Base-by-base conservation (phyloP, 2,888 invertebrate genomes). In the Lottia scabra region DNA sequence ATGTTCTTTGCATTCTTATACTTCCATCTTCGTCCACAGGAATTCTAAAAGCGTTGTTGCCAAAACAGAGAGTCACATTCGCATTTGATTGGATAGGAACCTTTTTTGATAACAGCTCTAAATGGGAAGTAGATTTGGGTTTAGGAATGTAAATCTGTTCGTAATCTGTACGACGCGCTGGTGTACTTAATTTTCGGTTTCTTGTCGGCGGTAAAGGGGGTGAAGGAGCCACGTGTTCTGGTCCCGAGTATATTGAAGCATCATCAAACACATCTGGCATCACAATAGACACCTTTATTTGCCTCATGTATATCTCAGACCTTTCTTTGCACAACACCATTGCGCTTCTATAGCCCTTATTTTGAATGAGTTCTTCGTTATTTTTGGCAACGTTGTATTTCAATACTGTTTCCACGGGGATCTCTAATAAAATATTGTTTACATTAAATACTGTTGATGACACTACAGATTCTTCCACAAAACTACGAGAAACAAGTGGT, bases 281-380 rank as follows among this genome's bases (percentile, higher is more conserved):
- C 56, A 77, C 78, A 63, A 81, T 81, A 62, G 82, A 80, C 12
- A 86, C 83, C 72, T 86, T 86, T 62, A 86, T 85, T 65, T 84
- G 80, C n/a, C 81, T 71, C 76, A 84, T 81, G 69, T 86, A 86
- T 0, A 80, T 74, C 15, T 75, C 76, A 5, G 81, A 81, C 65
- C 81, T 82, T 48, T 84, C 83, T 13, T 77, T 78, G 56, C 85
- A 85, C 19, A 82, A 56, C 10, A 69, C 74, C 15, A 83, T 70
- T 3, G 85, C 83, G n/a, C 74, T 78, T 48, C 76, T 77, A 68
- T 83, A 83, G 12, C 78, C 79, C 10, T 73, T 62, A 63, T 81
- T 78, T 3, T 72, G 69, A 15, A 80, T 65, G 12, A 85, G 68
- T 0, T 78, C 78, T 15, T 77, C 70, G 27, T 77, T 78, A 44